Conservation (phyloP, 2,113 vertebrate genomes). For the Oenanthe melanoleuca region DNA sequence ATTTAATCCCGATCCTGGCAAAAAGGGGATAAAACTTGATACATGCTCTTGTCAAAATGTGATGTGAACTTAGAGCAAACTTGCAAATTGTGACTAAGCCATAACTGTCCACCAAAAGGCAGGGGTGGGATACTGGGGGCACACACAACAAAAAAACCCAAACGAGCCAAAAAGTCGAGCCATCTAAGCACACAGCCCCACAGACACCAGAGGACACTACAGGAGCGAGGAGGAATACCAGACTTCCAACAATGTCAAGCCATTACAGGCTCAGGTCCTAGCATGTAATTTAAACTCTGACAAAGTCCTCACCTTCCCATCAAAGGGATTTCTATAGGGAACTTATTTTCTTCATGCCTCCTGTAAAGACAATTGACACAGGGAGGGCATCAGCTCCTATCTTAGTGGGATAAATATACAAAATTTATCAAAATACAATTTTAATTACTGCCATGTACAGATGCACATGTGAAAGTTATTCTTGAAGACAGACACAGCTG, state of each 20-base stretch:
- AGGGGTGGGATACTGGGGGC: rapidly evolving
- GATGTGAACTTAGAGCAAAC: not conserved
- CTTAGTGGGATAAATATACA: not conserved
- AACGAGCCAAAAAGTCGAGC: not conserved
- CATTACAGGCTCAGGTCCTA: not conserved
- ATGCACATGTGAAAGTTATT: not conserved
- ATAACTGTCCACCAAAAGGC: not conserved
- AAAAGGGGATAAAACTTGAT: too few relatives aligned
- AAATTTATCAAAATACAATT: not conserved
- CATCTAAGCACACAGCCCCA: not conserved
- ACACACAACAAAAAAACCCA: not conserved
- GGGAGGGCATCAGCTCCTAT: not conserved
- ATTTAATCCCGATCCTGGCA: too few relatives aligned
- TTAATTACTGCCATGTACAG: not conserved
- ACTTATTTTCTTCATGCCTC: not conserved
- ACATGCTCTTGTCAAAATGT: not conserved
- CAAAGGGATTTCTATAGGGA: not conserved
- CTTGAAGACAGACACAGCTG: not conserved
- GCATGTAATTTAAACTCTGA: not conserved
- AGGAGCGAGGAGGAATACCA: rapidly evolving
- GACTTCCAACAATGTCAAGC: not conserved
- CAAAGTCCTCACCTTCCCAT: not conserved
- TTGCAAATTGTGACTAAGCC: not conserved
- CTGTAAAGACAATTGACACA: not conserved
- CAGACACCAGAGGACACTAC: not conserved